phyloP scores from a whole-genome alignment of 2,113 vertebrate species.

The Saimiri boliviensis region DNA sequence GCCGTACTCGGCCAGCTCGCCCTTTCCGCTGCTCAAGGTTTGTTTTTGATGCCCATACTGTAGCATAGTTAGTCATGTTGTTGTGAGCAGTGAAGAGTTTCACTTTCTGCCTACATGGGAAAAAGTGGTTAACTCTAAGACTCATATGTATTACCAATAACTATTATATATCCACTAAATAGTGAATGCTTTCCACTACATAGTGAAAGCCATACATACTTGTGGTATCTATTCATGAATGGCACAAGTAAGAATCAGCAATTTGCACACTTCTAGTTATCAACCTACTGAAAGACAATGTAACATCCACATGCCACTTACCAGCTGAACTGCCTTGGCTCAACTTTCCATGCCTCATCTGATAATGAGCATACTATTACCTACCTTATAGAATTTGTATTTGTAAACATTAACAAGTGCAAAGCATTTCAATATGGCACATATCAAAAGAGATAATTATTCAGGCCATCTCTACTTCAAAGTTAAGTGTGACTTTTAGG shows the following conservation, averaged over 20 bases:
- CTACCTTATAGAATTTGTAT: background rate
- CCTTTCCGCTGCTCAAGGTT: constrained; percentile 98
- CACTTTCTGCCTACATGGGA: constrained; percentile 92
- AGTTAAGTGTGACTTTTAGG: background rate
- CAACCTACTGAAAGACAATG: background rate
- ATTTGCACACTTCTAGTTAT: background rate
- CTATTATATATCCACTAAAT: background rate
- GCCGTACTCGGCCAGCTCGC: constrained; percentile 91
- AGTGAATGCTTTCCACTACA: background rate
- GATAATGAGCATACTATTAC: background rate
- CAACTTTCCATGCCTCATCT: background rate
- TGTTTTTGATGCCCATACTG: constrained; percentile 98
- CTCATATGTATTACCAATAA: background rate
- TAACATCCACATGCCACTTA: background rate
- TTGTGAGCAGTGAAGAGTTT: constrained; percentile 98
- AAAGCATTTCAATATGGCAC: background rate
- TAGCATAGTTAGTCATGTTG: constrained; percentile 99
- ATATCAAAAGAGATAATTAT: background rate
- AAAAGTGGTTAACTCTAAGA: background rate
- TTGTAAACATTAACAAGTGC: background rate
- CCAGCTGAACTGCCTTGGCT: background rate
- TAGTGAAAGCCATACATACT: background rate
- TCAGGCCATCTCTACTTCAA: background rate
- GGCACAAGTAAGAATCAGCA: background rate
- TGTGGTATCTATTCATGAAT: background rate